phyloP scores from a whole-genome alignment of 2,888 invertebrate species.

The Smittia sp. region DNA sequence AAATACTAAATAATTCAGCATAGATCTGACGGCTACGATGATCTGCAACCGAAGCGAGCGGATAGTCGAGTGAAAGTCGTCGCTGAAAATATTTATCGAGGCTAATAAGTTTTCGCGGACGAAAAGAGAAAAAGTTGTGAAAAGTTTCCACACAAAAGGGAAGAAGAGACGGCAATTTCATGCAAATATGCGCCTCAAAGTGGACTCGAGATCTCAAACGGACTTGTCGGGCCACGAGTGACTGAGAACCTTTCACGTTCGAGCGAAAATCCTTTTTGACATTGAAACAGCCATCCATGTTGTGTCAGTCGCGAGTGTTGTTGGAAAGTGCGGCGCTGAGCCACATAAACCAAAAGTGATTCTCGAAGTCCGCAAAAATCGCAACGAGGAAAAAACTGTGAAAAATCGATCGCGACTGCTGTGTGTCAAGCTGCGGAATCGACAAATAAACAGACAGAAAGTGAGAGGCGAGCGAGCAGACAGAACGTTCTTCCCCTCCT shows the following conservation, averaged over 20 bases:
- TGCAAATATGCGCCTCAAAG: conserved; percentile 2
- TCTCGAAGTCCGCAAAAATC: neutral
- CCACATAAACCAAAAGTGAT: no score
- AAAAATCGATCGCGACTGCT: conserved; percentile 5
- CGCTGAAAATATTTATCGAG: neutral
- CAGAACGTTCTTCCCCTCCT: no score
- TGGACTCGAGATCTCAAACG: neutral
- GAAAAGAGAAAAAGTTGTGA: conserved; percentile 3
- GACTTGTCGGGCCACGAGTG: neutral
- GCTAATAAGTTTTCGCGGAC: neutral
- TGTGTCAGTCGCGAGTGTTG: neutral
- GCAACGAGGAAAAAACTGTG: neutral
- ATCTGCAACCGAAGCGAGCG: neutral
- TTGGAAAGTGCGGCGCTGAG: no score
- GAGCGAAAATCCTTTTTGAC: neutral
- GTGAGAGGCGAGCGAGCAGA: neutral
- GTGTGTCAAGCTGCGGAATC: neutral
- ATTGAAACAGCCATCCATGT: conserved; percentile 2
- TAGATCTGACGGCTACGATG: neutral
- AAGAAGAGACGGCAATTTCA: neutral
- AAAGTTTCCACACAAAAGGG: neutral
- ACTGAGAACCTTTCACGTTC: neutral
- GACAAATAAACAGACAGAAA: neutral
- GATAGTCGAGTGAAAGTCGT: neutral
- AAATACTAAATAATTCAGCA: neutral